A percentile compares a stretch with the other conserved stretches of the same genome.
Conservation (phyloP, 2,113 vertebrate species). For the Bubalus kerabau region DNA sequence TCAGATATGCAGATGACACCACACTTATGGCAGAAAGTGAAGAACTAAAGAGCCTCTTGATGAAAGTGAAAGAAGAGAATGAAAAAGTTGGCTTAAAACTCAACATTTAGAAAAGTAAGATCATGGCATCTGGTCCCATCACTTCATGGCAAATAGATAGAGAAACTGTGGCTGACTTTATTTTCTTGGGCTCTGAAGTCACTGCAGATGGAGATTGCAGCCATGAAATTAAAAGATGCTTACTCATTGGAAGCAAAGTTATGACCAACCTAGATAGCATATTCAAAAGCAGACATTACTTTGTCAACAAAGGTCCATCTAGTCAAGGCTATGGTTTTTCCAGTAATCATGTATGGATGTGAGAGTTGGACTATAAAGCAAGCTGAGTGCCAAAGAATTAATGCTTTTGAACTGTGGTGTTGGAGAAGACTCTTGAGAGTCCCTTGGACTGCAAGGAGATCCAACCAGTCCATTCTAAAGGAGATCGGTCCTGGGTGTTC, state of each 20-base stretch:
- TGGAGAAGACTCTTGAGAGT: not conserved
- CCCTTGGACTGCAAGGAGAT: not conserved
- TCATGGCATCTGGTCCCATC: not conserved
- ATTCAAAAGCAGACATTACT: not conserved
- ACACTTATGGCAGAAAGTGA: not conserved
- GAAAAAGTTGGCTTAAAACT: not conserved
- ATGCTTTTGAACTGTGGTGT: not conserved
- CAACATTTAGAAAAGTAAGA: not conserved
- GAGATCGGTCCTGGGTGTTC: not conserved
- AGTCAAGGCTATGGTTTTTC: not conserved
- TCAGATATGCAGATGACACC: not conserved
- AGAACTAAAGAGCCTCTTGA: not conserved
- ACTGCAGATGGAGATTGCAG: not conserved
- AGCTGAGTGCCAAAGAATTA: accelerated
- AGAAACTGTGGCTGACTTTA: not conserved
- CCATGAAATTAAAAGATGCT: not conserved
- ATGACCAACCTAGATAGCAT: not conserved
- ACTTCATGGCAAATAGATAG: not conserved
- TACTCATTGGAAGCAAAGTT: not conserved
- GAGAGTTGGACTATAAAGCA: not conserved
- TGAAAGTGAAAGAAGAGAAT: not conserved
- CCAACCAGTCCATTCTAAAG: not conserved
- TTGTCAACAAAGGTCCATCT: not conserved
- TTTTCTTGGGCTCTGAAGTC: accelerated
- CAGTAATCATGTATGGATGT: not conserved